A percentile compares a stretch with the other conserved stretches of the same genome.
Evolutionary conservation across 2,113 vertebrate species (phyloP).

Genomic region (Mystacornis crossleyi): DNA sequence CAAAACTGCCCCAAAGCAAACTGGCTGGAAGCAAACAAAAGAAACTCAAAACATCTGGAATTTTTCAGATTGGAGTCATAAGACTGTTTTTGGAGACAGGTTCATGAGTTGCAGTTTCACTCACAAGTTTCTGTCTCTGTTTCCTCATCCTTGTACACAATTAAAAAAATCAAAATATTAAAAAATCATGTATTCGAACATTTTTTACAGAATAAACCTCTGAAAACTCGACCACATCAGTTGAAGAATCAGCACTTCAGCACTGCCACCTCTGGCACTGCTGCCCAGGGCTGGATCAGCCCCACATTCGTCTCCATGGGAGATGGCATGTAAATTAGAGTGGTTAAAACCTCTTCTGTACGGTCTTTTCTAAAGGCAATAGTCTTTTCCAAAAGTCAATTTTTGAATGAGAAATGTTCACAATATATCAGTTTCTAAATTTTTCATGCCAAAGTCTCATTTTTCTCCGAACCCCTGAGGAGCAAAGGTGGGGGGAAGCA

Average conservation of each 20-base stretch:
- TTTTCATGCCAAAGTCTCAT: not conserved
- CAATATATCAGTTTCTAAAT: not conserved
- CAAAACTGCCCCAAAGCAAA: not conserved
- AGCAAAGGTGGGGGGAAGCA: not conserved
- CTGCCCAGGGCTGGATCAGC: not conserved
- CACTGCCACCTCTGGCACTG: too few species aligned
- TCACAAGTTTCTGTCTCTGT: not conserved
- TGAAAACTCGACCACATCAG: fast-evolving
- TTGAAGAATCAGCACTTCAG: not conserved
- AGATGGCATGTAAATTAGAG: not conserved
- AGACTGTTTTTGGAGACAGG: not conserved
- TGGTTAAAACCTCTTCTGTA: not conserved
- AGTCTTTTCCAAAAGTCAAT: not conserved
- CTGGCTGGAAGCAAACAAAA: not conserved
- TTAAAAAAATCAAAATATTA: not conserved
- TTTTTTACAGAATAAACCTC: not conserved
- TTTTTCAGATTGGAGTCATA: not conserved
- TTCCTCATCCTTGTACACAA: not conserved
- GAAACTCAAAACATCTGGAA: not conserved
- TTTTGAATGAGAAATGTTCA: not conserved
- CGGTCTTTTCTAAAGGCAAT: not conserved
- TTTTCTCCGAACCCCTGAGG: not conserved
- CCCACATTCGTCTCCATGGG: fast-evolving
- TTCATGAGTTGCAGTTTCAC: not conserved
- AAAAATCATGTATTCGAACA: not conserved